These are phyloP conservation scores for Laticauda colubrina DNA, from an alignment of 2,113 vertebrate genomes.

Conservation along the genomic window DNA sequence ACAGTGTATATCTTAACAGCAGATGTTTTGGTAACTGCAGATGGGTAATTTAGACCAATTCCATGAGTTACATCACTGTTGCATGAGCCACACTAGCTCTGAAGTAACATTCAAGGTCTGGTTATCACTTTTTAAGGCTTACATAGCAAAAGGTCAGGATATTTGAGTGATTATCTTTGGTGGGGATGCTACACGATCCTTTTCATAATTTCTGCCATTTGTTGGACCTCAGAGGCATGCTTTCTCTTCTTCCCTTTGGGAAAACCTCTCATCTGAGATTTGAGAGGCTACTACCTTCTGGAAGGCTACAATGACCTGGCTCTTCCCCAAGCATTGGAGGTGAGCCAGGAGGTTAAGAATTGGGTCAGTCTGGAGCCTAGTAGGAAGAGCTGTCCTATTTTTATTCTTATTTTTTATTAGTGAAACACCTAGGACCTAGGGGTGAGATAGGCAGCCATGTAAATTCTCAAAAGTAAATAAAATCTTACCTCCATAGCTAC, in stretches of 20 bases:
- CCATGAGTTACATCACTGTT: neutral
- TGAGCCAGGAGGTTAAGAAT: neutral
- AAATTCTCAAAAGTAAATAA: neutral
- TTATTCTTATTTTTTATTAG: neutral
- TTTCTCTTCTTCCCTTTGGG: neutral
- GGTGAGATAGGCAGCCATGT: neutral
- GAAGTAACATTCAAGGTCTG: neutral
- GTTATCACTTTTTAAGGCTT: neutral
- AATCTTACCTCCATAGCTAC: neutral
- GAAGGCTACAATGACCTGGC: neutral
- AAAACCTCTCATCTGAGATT: neutral
- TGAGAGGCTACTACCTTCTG: neutral
- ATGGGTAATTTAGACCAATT: neutral
- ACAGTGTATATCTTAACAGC: neutral
- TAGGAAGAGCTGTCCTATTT: neutral
- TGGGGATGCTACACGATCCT: neutral
- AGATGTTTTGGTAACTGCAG: neutral
- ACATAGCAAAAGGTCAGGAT: neutral
- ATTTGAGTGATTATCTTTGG: neutral
- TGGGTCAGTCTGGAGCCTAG: neutral
- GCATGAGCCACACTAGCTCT: neutral
- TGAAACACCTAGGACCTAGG: neutral
- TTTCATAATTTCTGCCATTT: neutral
- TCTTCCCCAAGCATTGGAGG: neutral
- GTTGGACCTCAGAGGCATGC: neutral